Base-by-base conservation (phyloP, 2,113 vertebrate genomes). In the Corythoichthys haematopterus region DNA sequence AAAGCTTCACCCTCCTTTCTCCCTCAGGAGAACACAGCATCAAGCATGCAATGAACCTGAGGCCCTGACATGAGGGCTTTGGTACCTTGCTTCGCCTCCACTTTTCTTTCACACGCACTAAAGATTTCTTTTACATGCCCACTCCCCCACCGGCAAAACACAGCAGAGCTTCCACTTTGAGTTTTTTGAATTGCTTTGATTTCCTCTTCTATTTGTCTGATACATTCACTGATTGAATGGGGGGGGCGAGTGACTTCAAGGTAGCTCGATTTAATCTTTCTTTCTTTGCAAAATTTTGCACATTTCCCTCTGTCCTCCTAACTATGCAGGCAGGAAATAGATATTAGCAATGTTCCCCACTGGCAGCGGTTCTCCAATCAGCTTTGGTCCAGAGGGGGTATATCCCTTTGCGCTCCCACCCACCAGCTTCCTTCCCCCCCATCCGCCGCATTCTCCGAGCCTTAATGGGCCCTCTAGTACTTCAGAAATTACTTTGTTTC, bases 401-500 rank as follows among this genome's bases (percentile, higher is more conserved):
- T 74, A 79, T 89, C 86, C 87, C 87, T 81, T 69, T 84, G 84
- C 64, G 69, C 75, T 81, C 74, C 84, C 84, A 88, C 82, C 82
- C 77, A 87, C 86, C 79, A 79, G 79, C 82, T 81, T 77, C 80
- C 79, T 56, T 70, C 81, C 43, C 33, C 82, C 85, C 82, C 82
- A 63, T 79, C 65, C 56, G 6, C 72, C 61, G 66, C 80, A 66
- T 87, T 85, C 80, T 75, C 75, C 66, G 45, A 70, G 57, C 79
- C 76, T 94, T 93, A 94, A 83, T 91, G 93, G 93, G 92, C 87
- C 78, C 85, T 68, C 74, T 66, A 79, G 78, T 88, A 85, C 83
- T 89, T 93, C 93, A 91, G 92, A 94, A 93, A 94, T 95, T 91
- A 95, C 92, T 92, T 90, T 90, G 92, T 93, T 93, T 89, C 94